A percentile compares a stretch with the other conserved stretches of the same genome.
Evolutionary conservation across 2,113 vertebrate species (phyloP).

Genomic region (Vulpes lagopus): DNA sequence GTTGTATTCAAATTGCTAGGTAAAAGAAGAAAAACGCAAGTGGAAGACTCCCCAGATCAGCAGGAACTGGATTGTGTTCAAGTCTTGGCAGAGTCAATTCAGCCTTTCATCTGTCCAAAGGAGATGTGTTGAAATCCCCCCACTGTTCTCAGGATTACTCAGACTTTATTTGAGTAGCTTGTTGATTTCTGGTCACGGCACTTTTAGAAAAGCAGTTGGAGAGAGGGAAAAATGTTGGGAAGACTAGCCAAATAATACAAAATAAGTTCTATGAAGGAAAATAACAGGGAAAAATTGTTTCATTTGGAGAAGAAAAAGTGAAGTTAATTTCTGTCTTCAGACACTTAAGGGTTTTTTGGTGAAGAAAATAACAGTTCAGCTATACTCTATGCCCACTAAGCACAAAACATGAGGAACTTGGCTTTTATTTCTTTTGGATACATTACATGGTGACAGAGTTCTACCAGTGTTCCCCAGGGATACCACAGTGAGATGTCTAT

Average conservation of each 20-base stretch:
- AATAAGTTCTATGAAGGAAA: constrained; percentile 58
- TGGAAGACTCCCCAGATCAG: constrained; percentile 7
- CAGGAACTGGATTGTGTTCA: constrained; percentile 64
- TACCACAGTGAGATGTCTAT: background rate
- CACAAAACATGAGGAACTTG: constrained; percentile 8
- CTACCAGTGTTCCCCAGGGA: background rate
- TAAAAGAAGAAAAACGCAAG: constrained; percentile 1
- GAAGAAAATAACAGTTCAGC: constrained; percentile 15
- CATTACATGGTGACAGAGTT: background rate
- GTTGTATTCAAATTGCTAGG: constrained; percentile 32
- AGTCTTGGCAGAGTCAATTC: constrained; percentile 54
- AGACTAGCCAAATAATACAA: constrained; percentile 54
- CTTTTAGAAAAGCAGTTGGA: constrained; percentile 46
- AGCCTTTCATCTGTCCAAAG: constrained; percentile 52
- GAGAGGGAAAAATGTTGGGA: background rate
- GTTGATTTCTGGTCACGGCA: constrained; percentile 53
- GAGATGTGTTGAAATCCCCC: constrained; percentile 72
- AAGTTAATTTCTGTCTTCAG: constrained; percentile 49
- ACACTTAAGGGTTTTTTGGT: background rate
- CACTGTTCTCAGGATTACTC: constrained; percentile 59
- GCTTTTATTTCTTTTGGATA: background rate
- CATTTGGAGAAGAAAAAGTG: constrained; percentile 42
- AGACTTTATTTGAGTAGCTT: constrained; percentile 60
- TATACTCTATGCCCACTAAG: background rate
- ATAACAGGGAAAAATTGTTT: constrained; percentile 28